phyloP scores from a whole-genome alignment of 2,113 vertebrate genomes.

The Rana temporaria region DNA sequence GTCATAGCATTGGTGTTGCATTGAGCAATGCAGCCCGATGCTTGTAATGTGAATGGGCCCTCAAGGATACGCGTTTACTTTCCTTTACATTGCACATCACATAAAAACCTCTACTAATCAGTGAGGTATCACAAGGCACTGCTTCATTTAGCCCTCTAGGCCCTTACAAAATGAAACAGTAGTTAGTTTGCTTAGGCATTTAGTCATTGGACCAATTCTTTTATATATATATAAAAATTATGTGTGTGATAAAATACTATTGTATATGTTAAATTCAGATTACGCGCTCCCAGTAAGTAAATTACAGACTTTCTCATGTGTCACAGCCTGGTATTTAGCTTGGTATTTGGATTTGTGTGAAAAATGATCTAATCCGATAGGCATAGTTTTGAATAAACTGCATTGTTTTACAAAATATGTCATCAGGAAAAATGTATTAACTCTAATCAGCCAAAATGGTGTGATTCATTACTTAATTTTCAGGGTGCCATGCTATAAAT shows the following conservation, averaged over 20 bases:
- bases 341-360: slow-evolving; percentile 59
- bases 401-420: slow-evolving; percentile 78
- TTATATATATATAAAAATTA: background rate
- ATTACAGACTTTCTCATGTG: slow-evolving; percentile 55
- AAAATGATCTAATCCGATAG: slow-evolving; percentile 65
- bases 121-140: too few relatives aligned
- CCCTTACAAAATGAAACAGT: too few relatives aligned
- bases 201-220: too few relatives aligned
- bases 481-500: slow-evolving; percentile 74
- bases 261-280: slow-evolving; percentile 11
- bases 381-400: slow-evolving; percentile 75
- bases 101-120: too few relatives aligned
- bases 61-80: too few relatives aligned
- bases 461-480: slow-evolving; percentile 80
- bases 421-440: slow-evolving; percentile 72
- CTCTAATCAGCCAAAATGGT: slow-evolving; percentile 79
- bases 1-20: too few relatives aligned
- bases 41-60: too few relatives aligned
- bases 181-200: too few relatives aligned
- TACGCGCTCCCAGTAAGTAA: slow-evolving; percentile 10
- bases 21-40: too few relatives aligned
- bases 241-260: slow-evolving; percentile 4
- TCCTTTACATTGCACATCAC: too few relatives aligned
- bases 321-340: slow-evolving; percentile 52
- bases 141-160: too few relatives aligned